These are phyloP conservation scores for Sylvilagus floridanus DNA, from an alignment of 2,797 vertebrate species.

Conservation along the genomic window DNA sequence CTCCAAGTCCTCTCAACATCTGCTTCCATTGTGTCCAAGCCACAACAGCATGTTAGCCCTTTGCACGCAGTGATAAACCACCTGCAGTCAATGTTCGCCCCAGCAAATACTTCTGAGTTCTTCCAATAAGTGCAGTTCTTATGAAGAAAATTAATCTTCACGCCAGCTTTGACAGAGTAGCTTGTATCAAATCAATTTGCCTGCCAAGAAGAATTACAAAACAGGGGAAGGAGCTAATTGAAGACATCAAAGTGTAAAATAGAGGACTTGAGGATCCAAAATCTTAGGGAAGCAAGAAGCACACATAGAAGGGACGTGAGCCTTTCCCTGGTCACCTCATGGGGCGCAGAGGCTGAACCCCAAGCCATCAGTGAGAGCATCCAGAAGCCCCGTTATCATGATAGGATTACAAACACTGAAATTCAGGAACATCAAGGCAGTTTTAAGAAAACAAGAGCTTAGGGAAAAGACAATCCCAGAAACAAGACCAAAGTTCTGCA, in stretches of 20 bases:
- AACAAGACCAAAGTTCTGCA: not conserved
- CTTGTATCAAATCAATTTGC: not conserved
- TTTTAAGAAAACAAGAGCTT: not conserved
- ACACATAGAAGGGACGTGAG: not conserved
- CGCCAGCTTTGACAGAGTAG: not conserved
- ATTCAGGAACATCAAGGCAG: not conserved
- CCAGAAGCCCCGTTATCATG: rapidly evolving
- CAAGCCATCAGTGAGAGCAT: not conserved
- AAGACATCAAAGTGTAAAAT: not conserved
- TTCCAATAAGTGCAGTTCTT: not conserved
- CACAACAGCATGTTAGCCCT: not conserved
- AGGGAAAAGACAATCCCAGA: not conserved
- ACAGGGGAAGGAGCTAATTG: not conserved
- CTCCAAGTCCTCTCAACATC: not conserved
- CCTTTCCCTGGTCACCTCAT: not conserved
- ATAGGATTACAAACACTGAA: not conserved
- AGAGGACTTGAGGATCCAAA: not conserved
- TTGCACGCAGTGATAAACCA: not conserved
- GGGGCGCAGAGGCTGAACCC: not conserved
- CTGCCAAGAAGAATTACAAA: not conserved
- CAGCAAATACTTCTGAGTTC: not conserved
- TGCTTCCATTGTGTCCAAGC: not conserved
- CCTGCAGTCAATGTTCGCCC: not conserved
- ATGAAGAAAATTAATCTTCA: not conserved
- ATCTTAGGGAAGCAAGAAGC: not conserved